Evolutionary conservation across 2,888 invertebrate genomes (phyloP), one percentile per base, ranked within the genome.

Genomic region (Temnothorax unifasciatus): DNA sequence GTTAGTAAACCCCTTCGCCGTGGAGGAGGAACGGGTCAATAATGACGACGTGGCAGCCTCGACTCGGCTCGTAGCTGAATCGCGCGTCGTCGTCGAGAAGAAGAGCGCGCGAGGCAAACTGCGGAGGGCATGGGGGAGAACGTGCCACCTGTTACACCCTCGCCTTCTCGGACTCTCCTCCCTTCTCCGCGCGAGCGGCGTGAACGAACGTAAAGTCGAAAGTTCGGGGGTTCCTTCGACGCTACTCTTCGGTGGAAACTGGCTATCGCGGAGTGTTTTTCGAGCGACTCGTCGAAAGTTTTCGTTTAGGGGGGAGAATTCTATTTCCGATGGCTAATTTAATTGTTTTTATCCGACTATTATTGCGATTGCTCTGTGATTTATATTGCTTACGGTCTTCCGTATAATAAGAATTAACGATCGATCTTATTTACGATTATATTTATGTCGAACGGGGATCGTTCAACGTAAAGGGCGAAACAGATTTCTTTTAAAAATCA

Each of bases 121-220:
- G 84, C 52, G 73, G 75, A 85, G 86, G 84, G 34, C 87, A 85
- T 3, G 89, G 87, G 90, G 89, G 87, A 86, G 88, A 90, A 90
- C 86, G 86, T 88, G 91, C 92, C 92, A 92, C 92, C 92, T 92
- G 92, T 92, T 92, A 92, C 92, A 86, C 89, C 82, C 87, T 89
- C 83, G 88, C 86, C 69, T 87, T 84, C 73, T 79, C 87, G 87
- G 84, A 85, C 88, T 89, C 88, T 86, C 86, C 86, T 44, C 66
- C 47, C 18, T 1, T 8, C 29, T 6, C 59, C n/a, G 64, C 77
- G 82, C 84, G 85, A 77, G 34, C 74, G 87, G 83, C 64, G 83
- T 84, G 85, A 89, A 89, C 87, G 87, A 85, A 86, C 87, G 83
- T 89, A 86, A 90, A 90, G 91, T 91, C 91, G 87, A 89, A 90